These are phyloP conservation scores for Penaeus japonicus DNA, from an alignment of 1,140 invertebrate species.

Conservation along the genomic window DNA sequence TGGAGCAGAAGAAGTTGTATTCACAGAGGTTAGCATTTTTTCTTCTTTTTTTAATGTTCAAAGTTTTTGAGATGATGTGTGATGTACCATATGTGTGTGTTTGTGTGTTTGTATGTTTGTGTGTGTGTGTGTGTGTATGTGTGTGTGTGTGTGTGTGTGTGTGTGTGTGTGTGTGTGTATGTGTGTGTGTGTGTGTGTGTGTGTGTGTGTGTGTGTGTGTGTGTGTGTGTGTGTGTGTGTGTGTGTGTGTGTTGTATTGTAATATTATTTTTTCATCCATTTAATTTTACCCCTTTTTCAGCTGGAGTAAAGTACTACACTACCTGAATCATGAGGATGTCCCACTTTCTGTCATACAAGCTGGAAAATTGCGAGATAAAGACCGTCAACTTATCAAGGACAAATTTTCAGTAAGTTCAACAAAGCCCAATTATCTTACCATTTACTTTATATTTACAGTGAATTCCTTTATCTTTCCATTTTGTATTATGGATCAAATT, in stretches of 20 bases:
- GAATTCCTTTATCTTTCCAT: no score
- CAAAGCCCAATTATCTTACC: neutral
- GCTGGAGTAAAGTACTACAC: constrained; percentile 84
- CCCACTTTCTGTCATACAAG: constrained; percentile 68
- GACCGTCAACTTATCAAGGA: constrained; percentile 93
- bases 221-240: neutral
- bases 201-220: no score
- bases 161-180: neutral
- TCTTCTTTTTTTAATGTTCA: neutral
- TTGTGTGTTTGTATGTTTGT: no score
- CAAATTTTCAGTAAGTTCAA: constrained; percentile 79
- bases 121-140: no score
- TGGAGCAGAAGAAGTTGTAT: constrained; percentile 80
- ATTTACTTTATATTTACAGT: neutral
- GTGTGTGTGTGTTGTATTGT: neutral
- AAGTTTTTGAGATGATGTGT: no score
- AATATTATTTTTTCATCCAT: neutral
- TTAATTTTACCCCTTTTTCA: constrained; percentile 64
- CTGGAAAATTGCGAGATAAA: constrained; percentile 84
- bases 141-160: neutral
- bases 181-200: no score
- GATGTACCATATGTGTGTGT: no score
- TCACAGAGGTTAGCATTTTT: constrained; percentile 72
- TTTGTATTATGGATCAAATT: no score
- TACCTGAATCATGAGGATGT: constrained; percentile 77